A percentile compares a stretch with the other conserved stretches of the same genome.
These are phyloP conservation scores for Belgica antarctica DNA, from an alignment of 2,888 invertebrate genomes.

Conservation along the genomic window DNA sequence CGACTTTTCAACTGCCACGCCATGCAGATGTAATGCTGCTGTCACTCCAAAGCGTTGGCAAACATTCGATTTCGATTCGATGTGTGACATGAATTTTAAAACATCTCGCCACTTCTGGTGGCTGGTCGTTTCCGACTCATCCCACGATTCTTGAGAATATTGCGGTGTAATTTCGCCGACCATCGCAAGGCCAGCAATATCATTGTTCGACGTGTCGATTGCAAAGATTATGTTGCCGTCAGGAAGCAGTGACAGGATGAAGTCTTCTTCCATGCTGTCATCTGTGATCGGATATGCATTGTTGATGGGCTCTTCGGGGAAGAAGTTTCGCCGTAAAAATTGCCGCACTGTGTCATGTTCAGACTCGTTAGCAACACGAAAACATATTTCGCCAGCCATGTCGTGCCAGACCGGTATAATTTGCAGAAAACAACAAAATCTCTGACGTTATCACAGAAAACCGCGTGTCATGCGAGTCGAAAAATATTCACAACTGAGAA, in stretches of 20 bases:
- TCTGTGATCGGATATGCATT: slow-evolving; percentile 17
- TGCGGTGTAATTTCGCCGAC: slow-evolving; percentile 30
- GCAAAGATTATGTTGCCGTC: slow-evolving; percentile 31
- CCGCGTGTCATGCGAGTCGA: neutral
- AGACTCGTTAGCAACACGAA: neutral
- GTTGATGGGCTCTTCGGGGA: slow-evolving; percentile 26
- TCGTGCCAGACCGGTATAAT: neutral
- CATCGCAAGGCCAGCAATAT: slow-evolving; percentile 16
- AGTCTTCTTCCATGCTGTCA: slow-evolving; percentile 33
- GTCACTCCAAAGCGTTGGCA: slow-evolving; percentile 15
- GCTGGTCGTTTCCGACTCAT: slow-evolving; percentile 28
- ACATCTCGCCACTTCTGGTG: slow-evolving; percentile 38
- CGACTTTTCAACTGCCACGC: neutral
- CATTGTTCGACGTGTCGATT: neutral
- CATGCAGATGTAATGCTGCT: slow-evolving; percentile 27
- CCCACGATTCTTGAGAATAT: slow-evolving; percentile 31
- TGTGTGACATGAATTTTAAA: slow-evolving; percentile 39
- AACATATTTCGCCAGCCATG: slow-evolving; percentile 10
- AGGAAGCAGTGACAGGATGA: slow-evolving; percentile 14
- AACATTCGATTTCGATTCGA: slow-evolving; percentile 31
- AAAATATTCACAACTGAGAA: neutral
- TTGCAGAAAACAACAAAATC: neutral
- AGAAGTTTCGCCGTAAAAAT: slow-evolving; percentile 24
- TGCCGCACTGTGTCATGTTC: slow-evolving; percentile 10
- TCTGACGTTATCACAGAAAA: neutral